Evolutionary conservation across 1,140 invertebrate species (phyloP).

Genomic region (Pararge aegeria): DNA sequence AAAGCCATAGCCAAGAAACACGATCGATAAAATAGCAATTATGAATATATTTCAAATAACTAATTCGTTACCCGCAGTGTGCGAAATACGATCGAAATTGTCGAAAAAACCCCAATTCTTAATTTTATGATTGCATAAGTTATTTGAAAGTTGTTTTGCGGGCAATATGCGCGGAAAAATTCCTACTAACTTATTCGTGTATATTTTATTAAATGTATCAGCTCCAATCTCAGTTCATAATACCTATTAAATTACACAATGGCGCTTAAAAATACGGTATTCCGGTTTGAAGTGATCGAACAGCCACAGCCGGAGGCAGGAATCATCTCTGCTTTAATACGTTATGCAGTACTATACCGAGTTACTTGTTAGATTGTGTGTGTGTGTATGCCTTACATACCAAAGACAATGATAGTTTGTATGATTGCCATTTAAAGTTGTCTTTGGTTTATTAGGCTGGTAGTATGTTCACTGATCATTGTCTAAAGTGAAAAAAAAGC

Average conservation of each 20-base stretch:
- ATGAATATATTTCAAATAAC: background rate
- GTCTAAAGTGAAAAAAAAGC: no score
- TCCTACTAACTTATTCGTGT: background rate
- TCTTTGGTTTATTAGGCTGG: no score
- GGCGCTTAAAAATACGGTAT: conserved; percentile 10
- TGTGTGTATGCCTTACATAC: no score
- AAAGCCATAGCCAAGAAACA: background rate
- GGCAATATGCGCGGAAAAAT: conserved; percentile 7
- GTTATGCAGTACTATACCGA: no score
- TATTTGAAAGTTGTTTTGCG: conserved; percentile 23
- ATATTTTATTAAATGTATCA: conserved; percentile 13
- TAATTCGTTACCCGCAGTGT: conserved; percentile 8
- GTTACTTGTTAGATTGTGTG: no score
- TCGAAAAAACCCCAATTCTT: conserved; percentile 12
- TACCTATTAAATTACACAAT: conserved; percentile 23
- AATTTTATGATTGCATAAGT: conserved; percentile 11
- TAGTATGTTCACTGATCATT: no score
- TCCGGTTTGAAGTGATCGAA: conserved; percentile 5
- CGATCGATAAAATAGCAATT: conserved; percentile 1
- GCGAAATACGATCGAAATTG: conserved; percentile 7
- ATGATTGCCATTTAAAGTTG: no score
- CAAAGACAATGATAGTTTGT: no score
- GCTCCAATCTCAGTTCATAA: background rate
- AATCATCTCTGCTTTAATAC: background rate
- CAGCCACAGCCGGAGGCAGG: background rate